phyloP scores from a whole-genome alignment of 2,888 invertebrate genomes.

The Lapara coniferarum region DNA sequence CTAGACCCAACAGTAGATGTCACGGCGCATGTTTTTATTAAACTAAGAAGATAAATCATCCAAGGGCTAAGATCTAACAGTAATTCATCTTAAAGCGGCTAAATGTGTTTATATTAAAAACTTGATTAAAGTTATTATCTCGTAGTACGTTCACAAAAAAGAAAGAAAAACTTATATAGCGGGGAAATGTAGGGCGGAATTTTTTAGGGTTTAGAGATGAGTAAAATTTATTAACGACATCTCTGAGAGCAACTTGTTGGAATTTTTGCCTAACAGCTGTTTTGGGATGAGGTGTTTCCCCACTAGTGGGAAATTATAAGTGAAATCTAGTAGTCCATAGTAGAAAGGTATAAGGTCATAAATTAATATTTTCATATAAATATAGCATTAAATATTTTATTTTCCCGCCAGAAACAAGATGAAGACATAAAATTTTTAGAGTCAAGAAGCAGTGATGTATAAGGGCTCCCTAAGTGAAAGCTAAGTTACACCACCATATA shows the following conservation, averaged over 20 bases:
- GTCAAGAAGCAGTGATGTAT: background rate
- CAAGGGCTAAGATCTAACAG: background rate
- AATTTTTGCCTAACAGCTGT: too few species aligned
- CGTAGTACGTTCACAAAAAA: background rate
- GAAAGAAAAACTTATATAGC: background rate
- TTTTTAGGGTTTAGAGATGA: background rate
- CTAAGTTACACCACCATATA: background rate
- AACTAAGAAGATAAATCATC: constrained; percentile 12
- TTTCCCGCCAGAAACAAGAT: background rate
- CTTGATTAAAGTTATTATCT: constrained; percentile 13
- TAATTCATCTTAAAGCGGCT: background rate
- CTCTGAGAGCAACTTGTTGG: too few species aligned
- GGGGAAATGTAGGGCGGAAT: background rate
- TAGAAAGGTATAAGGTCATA: too few species aligned
- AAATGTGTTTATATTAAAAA: constrained; percentile 13
- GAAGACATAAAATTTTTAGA: background rate
- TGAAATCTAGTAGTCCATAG: too few species aligned
- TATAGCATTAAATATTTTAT: background rate
- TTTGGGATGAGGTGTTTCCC: too few species aligned
- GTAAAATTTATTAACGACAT: too few species aligned
- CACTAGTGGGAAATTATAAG: too few species aligned
- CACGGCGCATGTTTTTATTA: constrained; percentile 6
- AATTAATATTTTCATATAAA: too few species aligned
- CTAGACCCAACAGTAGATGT: background rate
- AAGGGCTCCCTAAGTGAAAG: background rate